These are phyloP conservation scores for Tipula confusa DNA, from an alignment of 2,888 invertebrate genomes.

Conservation along the genomic window DNA sequence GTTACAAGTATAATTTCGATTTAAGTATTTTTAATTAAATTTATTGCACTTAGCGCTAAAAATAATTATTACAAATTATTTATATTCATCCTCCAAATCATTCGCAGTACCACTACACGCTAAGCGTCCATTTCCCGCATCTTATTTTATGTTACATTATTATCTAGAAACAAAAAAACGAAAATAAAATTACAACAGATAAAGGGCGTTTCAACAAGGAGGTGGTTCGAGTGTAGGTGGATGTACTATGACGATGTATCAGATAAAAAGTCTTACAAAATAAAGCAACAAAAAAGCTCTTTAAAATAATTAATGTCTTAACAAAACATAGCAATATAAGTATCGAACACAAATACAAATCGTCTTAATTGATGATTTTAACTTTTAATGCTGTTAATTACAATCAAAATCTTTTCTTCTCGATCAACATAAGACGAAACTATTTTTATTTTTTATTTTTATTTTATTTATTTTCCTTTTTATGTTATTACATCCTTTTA, in stretches of 20 bases:
- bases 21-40: neutral
- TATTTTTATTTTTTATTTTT: neutral
- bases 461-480: too few relatives aligned
- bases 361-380: neutral
- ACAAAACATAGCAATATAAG: neutral
- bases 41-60: neutral
- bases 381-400: constrained; percentile 3
- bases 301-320: neutral
- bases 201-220: neutral
- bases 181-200: neutral
- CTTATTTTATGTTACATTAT: neutral
- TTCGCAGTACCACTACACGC: neutral
- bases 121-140: neutral
- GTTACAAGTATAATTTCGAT: neutral
- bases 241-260: neutral
- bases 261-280: neutral
- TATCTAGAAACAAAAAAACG: neutral
- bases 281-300: neutral
- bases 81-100: neutral
- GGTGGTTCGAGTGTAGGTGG: neutral
- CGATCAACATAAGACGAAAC: neutral
- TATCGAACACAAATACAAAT: neutral
- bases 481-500: neutral
- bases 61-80: constrained; percentile 12
- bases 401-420: neutral